phyloP scores from a whole-genome alignment of 2,113 vertebrate genomes.

The Muscicapa adusta region DNA sequence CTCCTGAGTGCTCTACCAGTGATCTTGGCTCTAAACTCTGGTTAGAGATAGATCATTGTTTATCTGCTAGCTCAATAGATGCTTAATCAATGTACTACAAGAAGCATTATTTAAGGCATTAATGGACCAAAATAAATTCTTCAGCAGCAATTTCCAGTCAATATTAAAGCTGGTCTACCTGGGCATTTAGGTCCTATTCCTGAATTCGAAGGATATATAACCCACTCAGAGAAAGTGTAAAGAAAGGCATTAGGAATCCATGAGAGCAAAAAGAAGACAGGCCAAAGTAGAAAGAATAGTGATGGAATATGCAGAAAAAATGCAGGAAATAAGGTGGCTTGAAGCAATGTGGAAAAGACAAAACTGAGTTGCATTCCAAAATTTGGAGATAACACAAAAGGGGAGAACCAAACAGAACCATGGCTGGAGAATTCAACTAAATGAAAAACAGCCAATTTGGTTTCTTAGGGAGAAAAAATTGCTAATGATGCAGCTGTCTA shows the following conservation, averaged over 20 bases:
- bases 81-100: background rate
- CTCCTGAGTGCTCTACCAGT: background rate
- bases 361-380: background rate
- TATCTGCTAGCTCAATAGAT: background rate
- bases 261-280: background rate
- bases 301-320: background rate
- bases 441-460: background rate
- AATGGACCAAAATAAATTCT: background rate
- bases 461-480: background rate
- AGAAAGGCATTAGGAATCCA: background rate
- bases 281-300: background rate
- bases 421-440: background rate
- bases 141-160: background rate
- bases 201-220: background rate
- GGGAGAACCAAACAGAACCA: background rate
- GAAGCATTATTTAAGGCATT: background rate
- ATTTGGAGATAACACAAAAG: background rate
- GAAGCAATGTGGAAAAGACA: background rate
- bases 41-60: background rate
- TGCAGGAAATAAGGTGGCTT: background rate
- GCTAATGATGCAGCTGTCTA: background rate
- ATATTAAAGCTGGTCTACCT: background rate
- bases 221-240: background rate
- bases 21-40: background rate
- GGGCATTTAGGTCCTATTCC: background rate